phyloP scores from a whole-genome alignment of 2,797 vertebrate genomes.

The Dendrocincla fuliginosa region DNA sequence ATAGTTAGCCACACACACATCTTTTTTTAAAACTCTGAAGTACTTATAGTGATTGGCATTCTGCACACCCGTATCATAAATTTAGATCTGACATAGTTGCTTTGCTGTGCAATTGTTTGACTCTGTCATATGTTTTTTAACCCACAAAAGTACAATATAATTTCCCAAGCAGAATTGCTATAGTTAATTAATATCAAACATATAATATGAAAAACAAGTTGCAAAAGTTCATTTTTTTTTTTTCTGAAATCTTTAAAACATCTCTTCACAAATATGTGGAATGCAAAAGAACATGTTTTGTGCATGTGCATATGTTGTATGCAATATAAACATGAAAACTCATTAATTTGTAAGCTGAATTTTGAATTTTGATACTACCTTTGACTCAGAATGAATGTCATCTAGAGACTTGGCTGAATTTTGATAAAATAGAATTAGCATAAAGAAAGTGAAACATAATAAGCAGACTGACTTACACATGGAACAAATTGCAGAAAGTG shows the following conservation, averaged over 20 bases:
- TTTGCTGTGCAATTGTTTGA: background rate
- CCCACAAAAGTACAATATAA: background rate
- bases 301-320: background rate
- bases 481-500: background rate
- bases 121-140: background rate
- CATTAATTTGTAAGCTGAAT: background rate
- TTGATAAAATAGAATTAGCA: background rate
- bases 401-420: background rate
- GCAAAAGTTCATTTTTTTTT: background rate
- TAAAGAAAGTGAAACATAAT: background rate
- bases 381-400: background rate
- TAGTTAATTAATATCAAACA: background rate
- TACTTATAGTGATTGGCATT: background rate
- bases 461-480: background rate
- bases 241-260: background rate
- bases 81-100: background rate
- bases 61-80: background rate
- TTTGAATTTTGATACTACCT: background rate
- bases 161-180: background rate
- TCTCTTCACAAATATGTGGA: background rate
- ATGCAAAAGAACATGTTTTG: background rate
- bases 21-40: background rate
- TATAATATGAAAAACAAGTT: background rate
- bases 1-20: accelerated
- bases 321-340: background rate